These are phyloP conservation scores for Hydropsyche tenuis DNA, from an alignment of 1,140 invertebrate species.

Conservation along the genomic window DNA sequence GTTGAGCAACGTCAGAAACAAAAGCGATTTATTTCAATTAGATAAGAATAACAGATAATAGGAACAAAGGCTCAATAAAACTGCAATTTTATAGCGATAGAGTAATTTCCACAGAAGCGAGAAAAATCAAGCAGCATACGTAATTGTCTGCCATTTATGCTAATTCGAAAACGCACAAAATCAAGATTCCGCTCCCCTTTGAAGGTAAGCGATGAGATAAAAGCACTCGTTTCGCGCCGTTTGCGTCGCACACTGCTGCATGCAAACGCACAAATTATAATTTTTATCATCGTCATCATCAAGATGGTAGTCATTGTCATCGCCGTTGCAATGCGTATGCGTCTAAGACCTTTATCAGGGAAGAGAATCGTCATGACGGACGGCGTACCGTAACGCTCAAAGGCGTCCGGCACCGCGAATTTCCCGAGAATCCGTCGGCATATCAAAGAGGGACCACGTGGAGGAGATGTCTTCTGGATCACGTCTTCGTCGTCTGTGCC, in stretches of 20 bases:
- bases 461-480: background rate
- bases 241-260: slow-evolving; percentile 3
- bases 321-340: too few relatives aligned
- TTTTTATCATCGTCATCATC: too few relatives aligned
- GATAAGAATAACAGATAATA: too few relatives aligned
- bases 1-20: background rate
- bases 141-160: slow-evolving; percentile 4
- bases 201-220: background rate
- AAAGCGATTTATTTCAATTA: too few relatives aligned
- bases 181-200: background rate
- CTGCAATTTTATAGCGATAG: background rate
- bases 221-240: slow-evolving; percentile 11
- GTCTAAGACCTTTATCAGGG: too few relatives aligned
- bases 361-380: too few relatives aligned
- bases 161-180: slow-evolving; percentile 1
- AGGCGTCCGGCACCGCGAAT: slow-evolving; percentile 7
- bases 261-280: background rate
- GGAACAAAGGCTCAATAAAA: background rate
- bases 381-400: background rate
- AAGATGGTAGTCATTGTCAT: too few relatives aligned
- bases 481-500: background rate
- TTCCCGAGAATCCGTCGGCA: slow-evolving; percentile 21
- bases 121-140: background rate
- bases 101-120: background rate
- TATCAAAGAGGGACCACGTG: slow-evolving; percentile 1